A percentile compares a stretch with the other conserved stretches of the same genome.
Evolutionary conservation across 2,888 invertebrate genomes (phyloP).

Genomic region (Orchestes rusci): DNA sequence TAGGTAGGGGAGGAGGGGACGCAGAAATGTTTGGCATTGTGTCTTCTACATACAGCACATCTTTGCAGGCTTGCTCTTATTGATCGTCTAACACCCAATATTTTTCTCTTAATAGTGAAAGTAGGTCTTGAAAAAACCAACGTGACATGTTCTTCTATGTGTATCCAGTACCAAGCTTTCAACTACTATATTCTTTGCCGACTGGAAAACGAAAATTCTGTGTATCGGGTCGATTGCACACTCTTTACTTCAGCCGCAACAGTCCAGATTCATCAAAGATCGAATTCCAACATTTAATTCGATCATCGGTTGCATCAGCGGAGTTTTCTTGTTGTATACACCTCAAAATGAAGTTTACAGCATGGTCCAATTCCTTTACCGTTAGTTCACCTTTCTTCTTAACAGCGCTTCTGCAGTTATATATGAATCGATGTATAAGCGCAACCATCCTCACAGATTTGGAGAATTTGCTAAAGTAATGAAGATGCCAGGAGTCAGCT

Average conservation of each 20-base stretch:
- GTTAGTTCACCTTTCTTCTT: slow-evolving; percentile 4
- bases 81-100: background rate
- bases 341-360: slow-evolving; percentile 15
- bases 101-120: background rate
- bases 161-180: slow-evolving; percentile 10
- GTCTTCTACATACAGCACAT: too few relatives aligned
- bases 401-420: slow-evolving; percentile 10
- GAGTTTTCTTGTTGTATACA: slow-evolving; percentile 14
- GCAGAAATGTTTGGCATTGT: too few relatives aligned
- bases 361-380: slow-evolving; percentile 10
- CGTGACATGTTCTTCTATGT: background rate
- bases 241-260: slow-evolving; percentile 9
- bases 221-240: slow-evolving; percentile 6
- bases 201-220: slow-evolving; percentile 19
- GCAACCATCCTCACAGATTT: slow-evolving; percentile 20
- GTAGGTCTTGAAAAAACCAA: background rate
- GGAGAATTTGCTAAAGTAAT: slow-evolving; percentile 14
- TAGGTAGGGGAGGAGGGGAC: background rate
- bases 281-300: background rate
- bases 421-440: slow-evolving; percentile 15
- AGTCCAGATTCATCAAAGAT: slow-evolving; percentile 6
- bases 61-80: too few relatives aligned
- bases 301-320: too few relatives aligned
- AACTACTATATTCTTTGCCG: slow-evolving; percentile 15
- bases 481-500: slow-evolving; percentile 19